Conservation (phyloP, 2,113 vertebrate species). For the Nothobranchius furzeri region DNA sequence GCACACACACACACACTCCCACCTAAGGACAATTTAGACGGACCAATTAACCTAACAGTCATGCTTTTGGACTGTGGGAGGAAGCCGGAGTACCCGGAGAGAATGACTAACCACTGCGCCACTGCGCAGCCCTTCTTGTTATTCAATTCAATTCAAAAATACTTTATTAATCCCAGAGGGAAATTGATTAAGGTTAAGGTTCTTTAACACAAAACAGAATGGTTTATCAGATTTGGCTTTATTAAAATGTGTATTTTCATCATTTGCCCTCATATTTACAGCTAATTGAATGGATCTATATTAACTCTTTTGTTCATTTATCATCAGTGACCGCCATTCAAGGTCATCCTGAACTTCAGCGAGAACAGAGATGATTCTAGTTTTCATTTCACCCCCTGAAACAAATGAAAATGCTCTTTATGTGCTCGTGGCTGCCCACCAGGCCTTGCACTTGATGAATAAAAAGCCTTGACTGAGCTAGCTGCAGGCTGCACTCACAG, state of each 20-base stretch:
- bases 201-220: neutral
- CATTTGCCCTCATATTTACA: neutral
- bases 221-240: too few relatives aligned
- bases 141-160: too few relatives aligned
- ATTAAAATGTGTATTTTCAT: neutral
- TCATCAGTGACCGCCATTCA: neutral
- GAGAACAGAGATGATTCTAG: neutral
- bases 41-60: too few relatives aligned
- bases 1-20: too few relatives aligned
- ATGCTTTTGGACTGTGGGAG: too few relatives aligned
- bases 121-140: too few relatives aligned
- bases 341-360: neutral
- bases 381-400: slow-evolving; percentile 30
- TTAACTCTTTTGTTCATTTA: neutral
- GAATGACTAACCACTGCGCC: too few relatives aligned
- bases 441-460: slow-evolving; percentile 29
- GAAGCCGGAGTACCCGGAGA: too few relatives aligned
- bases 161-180: too few relatives aligned
- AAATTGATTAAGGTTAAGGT: neutral
- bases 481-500: slow-evolving; percentile 39
- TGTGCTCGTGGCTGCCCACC: slow-evolving; percentile 18
- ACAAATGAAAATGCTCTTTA: slow-evolving; percentile 22
- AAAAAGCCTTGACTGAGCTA: slow-evolving; percentile 34
- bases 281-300: neutral
- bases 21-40: too few relatives aligned